phyloP scores from a whole-genome alignment of 2,113 vertebrate genomes.

The Megaptera novaeangliae region DNA sequence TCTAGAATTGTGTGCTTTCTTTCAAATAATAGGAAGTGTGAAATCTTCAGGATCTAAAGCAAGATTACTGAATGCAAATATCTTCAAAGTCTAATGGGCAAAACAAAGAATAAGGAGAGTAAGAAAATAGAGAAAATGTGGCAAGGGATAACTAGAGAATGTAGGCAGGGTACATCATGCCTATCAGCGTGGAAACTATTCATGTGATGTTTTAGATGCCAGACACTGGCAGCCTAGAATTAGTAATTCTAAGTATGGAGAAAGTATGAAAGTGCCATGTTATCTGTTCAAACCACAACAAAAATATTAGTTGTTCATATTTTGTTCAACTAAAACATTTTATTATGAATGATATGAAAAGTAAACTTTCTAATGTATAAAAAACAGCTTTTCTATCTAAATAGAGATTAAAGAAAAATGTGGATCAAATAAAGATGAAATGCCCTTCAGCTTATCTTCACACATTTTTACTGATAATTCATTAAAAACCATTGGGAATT shows the following conservation, averaged over 20 bases:
- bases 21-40: background rate
- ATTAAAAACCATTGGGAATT: background rate
- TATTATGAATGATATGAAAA: background rate
- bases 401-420: background rate
- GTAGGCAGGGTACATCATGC: background rate
- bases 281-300: background rate
- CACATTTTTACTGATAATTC: background rate
- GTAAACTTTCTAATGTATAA: background rate
- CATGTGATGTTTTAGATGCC: background rate
- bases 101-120: background rate
- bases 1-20: background rate
- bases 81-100: background rate
- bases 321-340: background rate
- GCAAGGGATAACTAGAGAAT: background rate
- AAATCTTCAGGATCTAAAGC: background rate
- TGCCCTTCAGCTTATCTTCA: background rate
- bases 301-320: background rate
- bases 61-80: background rate
- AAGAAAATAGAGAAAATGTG: background rate
- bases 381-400: background rate
- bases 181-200: background rate
- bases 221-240: background rate
- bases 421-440: background rate
- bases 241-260: background rate
- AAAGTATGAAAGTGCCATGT: background rate